Evolutionary conservation across 2,113 vertebrate species (phyloP).

Genomic region (Tyrannus savana): DNA sequence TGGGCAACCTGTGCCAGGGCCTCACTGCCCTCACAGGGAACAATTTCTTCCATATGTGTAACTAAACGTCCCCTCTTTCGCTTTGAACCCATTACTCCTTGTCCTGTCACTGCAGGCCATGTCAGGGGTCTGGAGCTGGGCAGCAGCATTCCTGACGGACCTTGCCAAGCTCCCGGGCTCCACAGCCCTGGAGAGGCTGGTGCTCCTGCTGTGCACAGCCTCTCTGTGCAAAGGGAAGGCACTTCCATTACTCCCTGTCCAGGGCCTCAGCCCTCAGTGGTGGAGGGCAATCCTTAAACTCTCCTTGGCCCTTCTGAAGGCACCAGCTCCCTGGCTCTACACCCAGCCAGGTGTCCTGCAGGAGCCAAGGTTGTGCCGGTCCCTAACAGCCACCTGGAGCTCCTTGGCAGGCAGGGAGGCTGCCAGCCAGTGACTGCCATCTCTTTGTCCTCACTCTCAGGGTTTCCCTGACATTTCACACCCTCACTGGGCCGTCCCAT

Average conservation of each 20-base stretch:
- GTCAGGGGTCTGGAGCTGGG: accelerated
- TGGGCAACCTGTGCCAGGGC: not conserved
- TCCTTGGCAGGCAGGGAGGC: accelerated
- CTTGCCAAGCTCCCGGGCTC: accelerated
- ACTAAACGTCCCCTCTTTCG: not conserved
- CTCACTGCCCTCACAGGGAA: not conserved
- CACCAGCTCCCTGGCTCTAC: accelerated
- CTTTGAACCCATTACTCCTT: not conserved
- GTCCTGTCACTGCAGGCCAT: not conserved
- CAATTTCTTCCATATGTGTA: not conserved
- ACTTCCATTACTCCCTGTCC: accelerated
- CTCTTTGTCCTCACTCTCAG: not conserved
- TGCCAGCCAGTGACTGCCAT: not conserved
- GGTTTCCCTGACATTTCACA: not conserved
- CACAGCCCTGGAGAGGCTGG: not conserved
- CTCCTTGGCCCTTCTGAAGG: not conserved
- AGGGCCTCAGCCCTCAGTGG: not conserved
- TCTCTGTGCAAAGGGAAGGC: accelerated
- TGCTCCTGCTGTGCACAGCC: not conserved
- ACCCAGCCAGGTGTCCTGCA: not conserved
- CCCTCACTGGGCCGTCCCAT: accelerated
- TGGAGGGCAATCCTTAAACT: not conserved
- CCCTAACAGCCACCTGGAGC: not conserved
- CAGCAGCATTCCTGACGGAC: not conserved
- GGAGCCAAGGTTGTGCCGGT: not conserved